Percentiles rank a stretch among this genome's conserved stretches.
Conservation (phyloP, 1,140 invertebrate species). For the Cydia fagiglandana region DNA sequence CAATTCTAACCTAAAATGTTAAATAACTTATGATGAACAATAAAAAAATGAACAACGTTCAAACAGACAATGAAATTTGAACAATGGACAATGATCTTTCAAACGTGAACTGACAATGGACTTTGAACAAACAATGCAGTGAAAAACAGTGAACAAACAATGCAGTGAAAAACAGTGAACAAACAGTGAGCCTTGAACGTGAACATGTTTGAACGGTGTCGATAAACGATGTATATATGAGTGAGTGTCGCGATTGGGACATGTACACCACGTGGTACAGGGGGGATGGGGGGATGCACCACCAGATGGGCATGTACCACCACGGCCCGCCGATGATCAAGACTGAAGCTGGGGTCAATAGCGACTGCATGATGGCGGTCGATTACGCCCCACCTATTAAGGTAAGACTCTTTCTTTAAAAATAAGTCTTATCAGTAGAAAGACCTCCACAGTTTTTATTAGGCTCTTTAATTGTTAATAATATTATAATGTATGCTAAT, state of each 20-base stretch:
- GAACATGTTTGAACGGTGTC: constrained; percentile 34
- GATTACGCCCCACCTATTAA: constrained; percentile 79
- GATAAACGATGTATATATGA: constrained; percentile 68
- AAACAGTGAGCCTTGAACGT: constrained; percentile 7
- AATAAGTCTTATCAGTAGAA: too few species aligned
- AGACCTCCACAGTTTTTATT: too few species aligned
- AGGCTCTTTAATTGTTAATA: too few species aligned
- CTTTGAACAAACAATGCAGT: not conserved
- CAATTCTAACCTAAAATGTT: not conserved
- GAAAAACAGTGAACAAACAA: not conserved
- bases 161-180: constrained; percentile 9
- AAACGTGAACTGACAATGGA: constrained; percentile 4
- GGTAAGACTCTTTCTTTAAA: constrained; percentile 54
- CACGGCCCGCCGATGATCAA: constrained; percentile 78
- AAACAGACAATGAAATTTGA: not conserved
- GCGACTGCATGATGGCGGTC: constrained; percentile 79
- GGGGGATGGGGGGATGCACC: constrained; percentile 75
- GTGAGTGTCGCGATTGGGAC: constrained; percentile 70
- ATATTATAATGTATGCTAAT: too few species aligned
- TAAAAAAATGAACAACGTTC: not conserved
- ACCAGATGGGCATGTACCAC: constrained; percentile 77
- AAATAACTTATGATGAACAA: not conserved
- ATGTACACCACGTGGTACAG: constrained; percentile 80
- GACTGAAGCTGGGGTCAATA: constrained; percentile 77
- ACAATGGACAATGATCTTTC: not conserved